Percentiles rank a stretch among this genome's conserved stretches.
Conservation (phyloP, 2,797 vertebrate species). For the Takifugu ocellatus region DNA sequence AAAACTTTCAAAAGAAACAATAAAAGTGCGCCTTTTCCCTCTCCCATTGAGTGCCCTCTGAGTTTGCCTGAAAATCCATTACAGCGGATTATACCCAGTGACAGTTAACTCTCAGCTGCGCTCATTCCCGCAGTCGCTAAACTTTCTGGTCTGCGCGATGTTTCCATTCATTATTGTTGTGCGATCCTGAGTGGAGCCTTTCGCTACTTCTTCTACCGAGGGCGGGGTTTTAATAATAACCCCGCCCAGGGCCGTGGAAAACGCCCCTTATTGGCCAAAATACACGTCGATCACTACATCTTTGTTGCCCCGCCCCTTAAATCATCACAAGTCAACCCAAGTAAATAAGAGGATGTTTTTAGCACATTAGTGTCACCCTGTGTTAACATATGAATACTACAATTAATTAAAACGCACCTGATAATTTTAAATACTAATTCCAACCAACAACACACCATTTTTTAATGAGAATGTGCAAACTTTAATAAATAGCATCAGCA, state of each 20-base stretch:
- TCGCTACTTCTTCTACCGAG: slow-evolving; percentile 60
- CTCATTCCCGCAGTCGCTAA: slow-evolving; percentile 41
- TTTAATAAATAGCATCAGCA: slow-evolving; percentile 73
- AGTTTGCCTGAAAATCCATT: slow-evolving; percentile 69
- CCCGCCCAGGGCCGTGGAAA: slow-evolving; percentile 43
- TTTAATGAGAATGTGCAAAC: slow-evolving; percentile 64
- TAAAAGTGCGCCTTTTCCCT: slow-evolving; percentile 46
- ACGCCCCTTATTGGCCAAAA: slow-evolving; percentile 30
- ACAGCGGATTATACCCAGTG: slow-evolving; percentile 14
- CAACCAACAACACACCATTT: slow-evolving; percentile 9
- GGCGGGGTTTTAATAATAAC: slow-evolving; percentile 34
- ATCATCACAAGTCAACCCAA: too few species aligned
- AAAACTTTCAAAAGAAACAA: slow-evolving; percentile 49
- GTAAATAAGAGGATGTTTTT: neutral
- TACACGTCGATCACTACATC: slow-evolving; percentile 38
- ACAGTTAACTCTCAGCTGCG: slow-evolving; percentile 36
- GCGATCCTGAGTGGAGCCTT: slow-evolving; percentile 65
- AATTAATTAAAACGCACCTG: neutral
- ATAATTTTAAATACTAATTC: neutral
- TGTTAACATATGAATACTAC: slow-evolving; percentile 13
- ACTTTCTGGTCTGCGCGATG: slow-evolving; percentile 69
- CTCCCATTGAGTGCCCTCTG: slow-evolving; percentile 40
- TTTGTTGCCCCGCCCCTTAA: neutral
- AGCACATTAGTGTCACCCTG: slow-evolving; percentile 37
- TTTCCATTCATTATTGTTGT: slow-evolving; percentile 81